Conservation (phyloP, 2,113 vertebrate species). For the Columbina picui region DNA sequence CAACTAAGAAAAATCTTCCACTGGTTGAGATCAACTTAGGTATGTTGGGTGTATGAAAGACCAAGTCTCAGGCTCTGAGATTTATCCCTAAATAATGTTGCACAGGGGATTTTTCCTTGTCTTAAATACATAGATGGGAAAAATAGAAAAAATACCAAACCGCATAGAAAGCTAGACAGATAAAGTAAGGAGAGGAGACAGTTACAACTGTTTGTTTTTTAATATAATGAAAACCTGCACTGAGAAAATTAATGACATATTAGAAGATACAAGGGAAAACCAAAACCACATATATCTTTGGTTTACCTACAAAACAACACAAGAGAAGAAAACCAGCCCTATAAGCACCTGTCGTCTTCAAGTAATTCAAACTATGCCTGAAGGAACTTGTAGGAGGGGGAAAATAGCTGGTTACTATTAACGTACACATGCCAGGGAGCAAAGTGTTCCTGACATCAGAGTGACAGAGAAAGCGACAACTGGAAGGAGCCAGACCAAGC, state of each 20-base stretch:
- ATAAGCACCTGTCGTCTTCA: not conserved
- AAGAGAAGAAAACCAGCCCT: not conserved
- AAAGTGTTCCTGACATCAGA: slow-evolving; percentile 30
- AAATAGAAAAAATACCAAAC: not conserved
- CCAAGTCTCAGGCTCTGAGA: not conserved
- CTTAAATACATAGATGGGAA: accelerated
- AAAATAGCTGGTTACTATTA: not conserved
- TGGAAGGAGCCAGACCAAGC: slow-evolving; percentile 38
- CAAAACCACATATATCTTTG: accelerated
- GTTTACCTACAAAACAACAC: not conserved
- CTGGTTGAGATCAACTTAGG: not conserved
- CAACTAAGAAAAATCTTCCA: not conserved
- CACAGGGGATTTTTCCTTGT: not conserved
- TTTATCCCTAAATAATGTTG: accelerated
- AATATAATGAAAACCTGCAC: not conserved
- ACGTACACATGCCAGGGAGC: not conserved
- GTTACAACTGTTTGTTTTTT: not conserved
- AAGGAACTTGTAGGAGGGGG: not conserved
- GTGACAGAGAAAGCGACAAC: slow-evolving; percentile 47
- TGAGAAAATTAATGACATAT: not conserved
- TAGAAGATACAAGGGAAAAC: not conserved
- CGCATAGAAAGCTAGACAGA: not conserved
- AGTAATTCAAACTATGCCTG: slow-evolving; percentile 47
- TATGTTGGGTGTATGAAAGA: not conserved
- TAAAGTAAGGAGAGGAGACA: not conserved